Evolutionary conservation across 2,797 vertebrate genomes (phyloP), one percentile per base, ranked within the genome.

Genomic region (Lacerta viridis): DNA sequence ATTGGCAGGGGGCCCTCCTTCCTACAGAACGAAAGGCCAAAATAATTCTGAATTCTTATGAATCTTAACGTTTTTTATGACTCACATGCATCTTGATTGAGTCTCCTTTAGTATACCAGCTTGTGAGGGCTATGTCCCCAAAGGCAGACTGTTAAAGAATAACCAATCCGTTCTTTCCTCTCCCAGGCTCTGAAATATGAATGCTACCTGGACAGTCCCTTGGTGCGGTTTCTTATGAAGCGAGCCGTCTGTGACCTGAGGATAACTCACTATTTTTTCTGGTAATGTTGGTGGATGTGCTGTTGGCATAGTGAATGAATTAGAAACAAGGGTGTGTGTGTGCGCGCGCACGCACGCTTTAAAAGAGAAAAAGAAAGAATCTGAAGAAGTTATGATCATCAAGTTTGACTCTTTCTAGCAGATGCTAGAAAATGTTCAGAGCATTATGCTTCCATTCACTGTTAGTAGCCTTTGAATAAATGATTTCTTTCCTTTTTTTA

Each of bases 261-360:
- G 84, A 96, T 99, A 78, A 98, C 98, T 4, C 99, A 99, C 96
- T 98, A 98, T 96, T 98, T 99, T 89, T 99, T 99, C 97, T 99
- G 99, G 99, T 99, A 95, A 95, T 94, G 75, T 39, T 74, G 27
- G 11, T 43, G 41, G 83, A 68, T 50, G 29, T 46, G 36, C 46
- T 84, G 33, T 25, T 41, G 46, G 7, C 79, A 39, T 43, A 71
- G 43, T 36, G 66, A 84, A 84, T 76, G 2, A 61, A 25, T 71
- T 59, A 18, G 25, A 39, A 20, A 39, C 41, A 69, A n/a, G 43
- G 36, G 3, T 9, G 13, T n/a, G 29, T 72, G 29, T 18, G 13
- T n/a, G 29, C 36, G 3, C 6, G 25, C 25, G n/a, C 13, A 7
- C 36, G 13, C 23, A 11, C 36, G 29, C 20, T 71, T 29, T 59